Evolutionary conservation across 2,797 vertebrate genomes (phyloP).

Genomic region (Orientallactaga sibirica): DNA sequence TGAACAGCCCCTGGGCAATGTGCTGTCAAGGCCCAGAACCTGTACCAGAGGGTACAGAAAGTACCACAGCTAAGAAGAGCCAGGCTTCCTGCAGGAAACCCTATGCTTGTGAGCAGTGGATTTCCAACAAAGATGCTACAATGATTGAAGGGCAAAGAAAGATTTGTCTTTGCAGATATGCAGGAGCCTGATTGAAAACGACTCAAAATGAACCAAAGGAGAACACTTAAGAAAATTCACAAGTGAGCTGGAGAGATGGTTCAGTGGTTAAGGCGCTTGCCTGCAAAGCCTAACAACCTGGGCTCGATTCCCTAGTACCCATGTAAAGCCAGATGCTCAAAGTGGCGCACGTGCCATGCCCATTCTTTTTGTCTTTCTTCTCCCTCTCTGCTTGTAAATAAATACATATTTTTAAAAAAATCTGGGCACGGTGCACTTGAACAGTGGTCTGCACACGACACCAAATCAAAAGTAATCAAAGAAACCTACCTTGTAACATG

Average conservation of each 20-base stretch:
- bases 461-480: rapidly evolving
- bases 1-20: neutral
- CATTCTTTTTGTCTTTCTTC: no score
- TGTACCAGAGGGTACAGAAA: rapidly evolving
- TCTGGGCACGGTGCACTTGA: no score
- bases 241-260: no score
- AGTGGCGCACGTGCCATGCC: no score
- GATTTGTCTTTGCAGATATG: rapidly evolving
- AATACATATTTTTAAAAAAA: no score
- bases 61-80: neutral
- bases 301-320: no score
- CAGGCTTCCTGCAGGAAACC: rapidly evolving
- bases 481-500: neutral
- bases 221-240: neutral
- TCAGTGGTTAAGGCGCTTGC: no score
- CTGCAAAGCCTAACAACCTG: no score
- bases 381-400: no score
- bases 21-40: rapidly evolving
- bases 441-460: rapidly evolving
- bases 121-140: no score
- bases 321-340: no score
- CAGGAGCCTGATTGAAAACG: rapidly evolving
- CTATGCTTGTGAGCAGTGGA: rapidly evolving
- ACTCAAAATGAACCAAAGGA: rapidly evolving
- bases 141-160: no score